These are phyloP conservation scores for Apostichopus californicus DNA, from an alignment of 35 echinoderm and acorn worm species.

Conservation along the genomic window DNA sequence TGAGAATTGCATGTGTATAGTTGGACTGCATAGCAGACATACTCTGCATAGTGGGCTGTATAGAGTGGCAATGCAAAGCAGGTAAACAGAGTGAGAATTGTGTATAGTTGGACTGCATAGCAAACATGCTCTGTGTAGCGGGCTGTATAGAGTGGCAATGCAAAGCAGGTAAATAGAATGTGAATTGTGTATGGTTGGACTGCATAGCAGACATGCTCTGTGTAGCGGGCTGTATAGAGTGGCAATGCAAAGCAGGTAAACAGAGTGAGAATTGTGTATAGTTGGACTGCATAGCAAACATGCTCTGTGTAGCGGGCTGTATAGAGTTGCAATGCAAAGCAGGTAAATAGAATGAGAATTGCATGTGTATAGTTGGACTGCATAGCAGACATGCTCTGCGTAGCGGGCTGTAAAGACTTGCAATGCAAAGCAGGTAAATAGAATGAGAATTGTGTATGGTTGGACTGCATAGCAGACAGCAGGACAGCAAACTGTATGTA, in stretches of 20 bases:
- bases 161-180: background rate
- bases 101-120: background rate
- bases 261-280: background rate
- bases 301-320: no score
- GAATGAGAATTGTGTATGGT: no score
- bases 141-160: background rate
- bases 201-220: conserved; percentile 43
- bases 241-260: conserved; percentile 84
- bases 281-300: no score
- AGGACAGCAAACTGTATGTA: conserved; percentile 79
- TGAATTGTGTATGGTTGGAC: no score
- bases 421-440: no score
- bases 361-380: no score
- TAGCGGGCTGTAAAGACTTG: no score
- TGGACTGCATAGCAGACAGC: background rate
- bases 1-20: background rate
- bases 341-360: no score
- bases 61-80: conserved; percentile 78
- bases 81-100: conserved; percentile 39
- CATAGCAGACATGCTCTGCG: no score
- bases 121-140: background rate
- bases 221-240: conserved; percentile 87
- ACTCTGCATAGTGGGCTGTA: conserved; percentile 86
- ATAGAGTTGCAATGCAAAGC: no score
- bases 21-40: background rate